These are phyloP conservation scores for Temnothorax unifasciatus DNA, from an alignment of 2,888 invertebrate genomes.

Conservation along the genomic window DNA sequence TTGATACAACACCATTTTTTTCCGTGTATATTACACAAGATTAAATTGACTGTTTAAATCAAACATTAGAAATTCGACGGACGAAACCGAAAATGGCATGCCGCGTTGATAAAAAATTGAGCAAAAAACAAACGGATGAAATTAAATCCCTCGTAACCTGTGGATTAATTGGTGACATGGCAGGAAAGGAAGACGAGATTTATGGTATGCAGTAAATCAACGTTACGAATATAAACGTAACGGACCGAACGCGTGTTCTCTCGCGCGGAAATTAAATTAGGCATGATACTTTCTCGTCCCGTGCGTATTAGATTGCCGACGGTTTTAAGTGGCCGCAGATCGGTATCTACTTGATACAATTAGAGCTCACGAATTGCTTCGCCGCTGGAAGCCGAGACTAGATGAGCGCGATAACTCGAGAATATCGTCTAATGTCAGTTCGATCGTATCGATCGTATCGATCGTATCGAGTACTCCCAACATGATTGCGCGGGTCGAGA, in stretches of 20 bases:
- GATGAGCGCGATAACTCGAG: slow-evolving; percentile 27
- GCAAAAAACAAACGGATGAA: background rate
- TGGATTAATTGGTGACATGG: background rate
- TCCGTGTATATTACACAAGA: background rate
- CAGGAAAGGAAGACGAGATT: background rate
- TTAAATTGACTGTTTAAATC: background rate
- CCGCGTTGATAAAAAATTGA: background rate
- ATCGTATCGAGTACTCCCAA: background rate
- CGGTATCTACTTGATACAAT: slow-evolving; percentile 37
- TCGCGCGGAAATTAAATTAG: slow-evolving; percentile 45
- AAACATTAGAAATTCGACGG: background rate
- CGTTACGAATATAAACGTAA: slow-evolving; percentile 24
- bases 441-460: slow-evolving; percentile 18
- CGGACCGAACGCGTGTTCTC: background rate
- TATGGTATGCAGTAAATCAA: background rate
- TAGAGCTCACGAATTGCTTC: slow-evolving; percentile 37
- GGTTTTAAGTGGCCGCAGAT: slow-evolving; percentile 27
- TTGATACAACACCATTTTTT: too few species aligned
- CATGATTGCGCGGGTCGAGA: background rate
- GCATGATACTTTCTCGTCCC: slow-evolving; percentile 20
- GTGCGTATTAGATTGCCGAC: background rate
- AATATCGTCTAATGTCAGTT: slow-evolving; percentile 5
- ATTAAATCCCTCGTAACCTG: background rate
- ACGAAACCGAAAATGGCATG: background rate
- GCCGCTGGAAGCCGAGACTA: background rate